Conservation (phyloP, 1,140 invertebrate genomes). For the Nephila pilipes region DNA sequence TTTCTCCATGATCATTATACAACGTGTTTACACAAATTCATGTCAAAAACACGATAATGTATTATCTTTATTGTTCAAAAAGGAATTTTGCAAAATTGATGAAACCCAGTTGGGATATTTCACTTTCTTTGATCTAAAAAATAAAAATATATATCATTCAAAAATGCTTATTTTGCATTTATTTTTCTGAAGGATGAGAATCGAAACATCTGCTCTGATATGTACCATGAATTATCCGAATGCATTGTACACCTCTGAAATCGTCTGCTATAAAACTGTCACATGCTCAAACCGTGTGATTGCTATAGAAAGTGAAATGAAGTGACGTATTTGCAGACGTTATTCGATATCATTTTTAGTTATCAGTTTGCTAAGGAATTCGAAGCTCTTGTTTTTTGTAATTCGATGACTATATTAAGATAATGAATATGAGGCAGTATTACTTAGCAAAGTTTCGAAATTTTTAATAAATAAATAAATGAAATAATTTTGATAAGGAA, state of each 20-base stretch:
- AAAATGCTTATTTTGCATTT: background rate
- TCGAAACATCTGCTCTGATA: background rate
- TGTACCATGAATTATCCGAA: background rate
- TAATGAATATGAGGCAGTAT: background rate
- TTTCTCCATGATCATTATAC: background rate
- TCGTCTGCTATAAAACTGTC: background rate
- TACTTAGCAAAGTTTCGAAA: background rate
- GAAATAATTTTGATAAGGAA: background rate
- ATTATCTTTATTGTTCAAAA: background rate
- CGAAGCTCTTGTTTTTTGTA: background rate
- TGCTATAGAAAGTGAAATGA: constrained; percentile 27
- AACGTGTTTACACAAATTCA: background rate
- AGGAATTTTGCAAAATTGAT: background rate
- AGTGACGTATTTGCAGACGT: background rate
- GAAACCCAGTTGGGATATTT: background rate
- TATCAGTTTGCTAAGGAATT: background rate
- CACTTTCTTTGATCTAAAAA: constrained; percentile 1
- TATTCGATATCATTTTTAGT: background rate
- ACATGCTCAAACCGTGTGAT: background rate
- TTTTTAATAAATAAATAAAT: background rate
- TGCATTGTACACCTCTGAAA: background rate
- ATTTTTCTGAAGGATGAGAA: background rate
- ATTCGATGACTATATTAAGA: background rate
- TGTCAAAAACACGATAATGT: background rate
- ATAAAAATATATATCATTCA: background rate